Evolutionary conservation across 2,797 vertebrate species (phyloP), one percentile per base, ranked within the genome.

Genomic region (Sebastes diaconus): DNA sequence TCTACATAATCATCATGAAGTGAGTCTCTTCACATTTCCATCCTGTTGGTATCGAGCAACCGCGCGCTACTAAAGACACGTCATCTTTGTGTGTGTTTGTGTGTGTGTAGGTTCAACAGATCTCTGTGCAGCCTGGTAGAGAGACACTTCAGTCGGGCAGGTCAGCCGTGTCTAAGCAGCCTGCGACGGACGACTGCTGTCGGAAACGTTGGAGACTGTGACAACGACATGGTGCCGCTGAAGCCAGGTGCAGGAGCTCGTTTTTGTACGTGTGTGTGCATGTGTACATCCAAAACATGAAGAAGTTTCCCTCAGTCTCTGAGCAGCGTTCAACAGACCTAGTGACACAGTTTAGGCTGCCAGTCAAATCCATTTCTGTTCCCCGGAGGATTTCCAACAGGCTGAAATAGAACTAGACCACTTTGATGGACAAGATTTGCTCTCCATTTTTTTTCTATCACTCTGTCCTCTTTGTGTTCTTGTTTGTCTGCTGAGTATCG

Each of bases 1-100:
- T 96, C 71, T 97, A 97, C 83, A 97, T 97, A 75, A 81, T 96
- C 79, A 95, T 96, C 71, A 96, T 96, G 95, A 96, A 94, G 95
- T 96, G 88, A 91, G 95, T 79, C 50, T 71, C 50, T 29, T 84
- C 25, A 59, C 24, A 13, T 68, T 68, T 61, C 25, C 58, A 6
- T 68, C 18, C 5, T 30, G 3, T 64, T 42, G 18, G 2, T 42
- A 69, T 63, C n/a, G 20, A 58, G 6, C 16, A 8, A 11, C 6
- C 18, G 18, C 13, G 22, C 0, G 0, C 18, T 74, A 36, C 27
- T 36, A 12, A 74, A 61, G 16, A 27, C n/a, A 16, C 61, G 0
- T 4, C 5, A 16, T 60, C 58, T 6, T n/a, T 60, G 65, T 65
- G 50, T 82, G 68, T 59, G 61, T 6, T 12, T 60, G 65, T 65